A percentile compares a stretch with the other conserved stretches of the same genome.
Evolutionary conservation across 1,140 invertebrate genomes (phyloP).

Genomic region (Polypedilum vanderplanki): DNA sequence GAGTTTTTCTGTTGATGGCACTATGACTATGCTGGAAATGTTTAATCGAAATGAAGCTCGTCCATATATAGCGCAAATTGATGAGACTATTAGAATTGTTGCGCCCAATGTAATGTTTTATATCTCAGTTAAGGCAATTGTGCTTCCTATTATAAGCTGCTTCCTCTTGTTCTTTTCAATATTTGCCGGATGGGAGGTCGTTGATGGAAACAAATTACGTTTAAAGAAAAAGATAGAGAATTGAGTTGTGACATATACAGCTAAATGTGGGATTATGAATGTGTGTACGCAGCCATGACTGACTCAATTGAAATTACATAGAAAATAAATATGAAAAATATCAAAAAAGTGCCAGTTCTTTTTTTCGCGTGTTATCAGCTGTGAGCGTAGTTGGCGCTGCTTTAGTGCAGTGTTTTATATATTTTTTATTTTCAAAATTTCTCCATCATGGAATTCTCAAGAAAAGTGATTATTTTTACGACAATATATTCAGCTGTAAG

Average conservation of each 20-base stretch:
- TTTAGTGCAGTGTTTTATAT: too few species aligned
- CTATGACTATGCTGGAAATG: neutral
- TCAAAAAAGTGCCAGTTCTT: neutral
- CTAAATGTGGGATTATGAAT: neutral
- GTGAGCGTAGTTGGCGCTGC: too few species aligned
- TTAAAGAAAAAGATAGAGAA: neutral
- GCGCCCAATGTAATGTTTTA: neutral
- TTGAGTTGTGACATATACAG: neutral
- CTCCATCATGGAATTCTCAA: neutral
- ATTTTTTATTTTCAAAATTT: too few species aligned
- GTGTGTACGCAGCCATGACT: slow-evolving; percentile 5
- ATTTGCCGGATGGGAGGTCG: neutral
- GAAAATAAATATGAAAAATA: neutral
- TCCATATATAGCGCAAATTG: neutral
- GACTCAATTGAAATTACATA: neutral
- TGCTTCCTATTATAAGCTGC: neutral
- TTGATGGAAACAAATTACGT: slow-evolving; percentile 2
- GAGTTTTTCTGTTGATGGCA: neutral
- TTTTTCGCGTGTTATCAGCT: too few species aligned
- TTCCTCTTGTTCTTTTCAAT: neutral
- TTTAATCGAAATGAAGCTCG: neutral
- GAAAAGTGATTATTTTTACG: neutral
- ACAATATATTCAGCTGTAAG: neutral
- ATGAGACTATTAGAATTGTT: neutral
- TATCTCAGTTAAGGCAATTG: neutral